Evolutionary conservation across 2,113 vertebrate genomes (phyloP).

Genomic region (Otolemur garnettii): DNA sequence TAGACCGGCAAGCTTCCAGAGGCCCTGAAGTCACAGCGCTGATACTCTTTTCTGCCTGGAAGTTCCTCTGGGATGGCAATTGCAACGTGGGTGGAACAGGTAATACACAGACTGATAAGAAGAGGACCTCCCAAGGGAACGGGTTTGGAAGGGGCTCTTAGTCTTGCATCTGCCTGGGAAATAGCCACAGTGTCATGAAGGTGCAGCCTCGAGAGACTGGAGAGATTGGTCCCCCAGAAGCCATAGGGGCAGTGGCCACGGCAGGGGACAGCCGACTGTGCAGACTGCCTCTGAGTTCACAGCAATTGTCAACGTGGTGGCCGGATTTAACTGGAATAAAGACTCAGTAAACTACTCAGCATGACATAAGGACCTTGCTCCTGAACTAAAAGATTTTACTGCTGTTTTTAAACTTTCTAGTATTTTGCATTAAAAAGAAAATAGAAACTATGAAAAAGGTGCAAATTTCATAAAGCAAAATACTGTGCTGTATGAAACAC

Average conservation of each 20-base stretch:
- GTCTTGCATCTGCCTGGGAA: neutral
- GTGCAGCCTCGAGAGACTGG: neutral
- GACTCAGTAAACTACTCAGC: neutral
- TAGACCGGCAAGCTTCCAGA: neutral
- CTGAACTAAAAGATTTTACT: neutral
- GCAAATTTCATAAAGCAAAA: constrained; percentile 37
- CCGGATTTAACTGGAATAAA: neutral
- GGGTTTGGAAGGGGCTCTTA: neutral
- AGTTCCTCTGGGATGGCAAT: neutral
- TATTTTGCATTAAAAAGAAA: neutral
- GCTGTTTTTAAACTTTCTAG: constrained; percentile 31
- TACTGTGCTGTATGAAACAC: neutral
- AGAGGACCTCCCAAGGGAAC: neutral
- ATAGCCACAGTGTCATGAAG: neutral
- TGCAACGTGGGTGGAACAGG: neutral
- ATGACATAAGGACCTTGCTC: neutral
- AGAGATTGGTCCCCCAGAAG: neutral
- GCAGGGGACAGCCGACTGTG: rapidly evolving
- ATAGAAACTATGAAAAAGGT: neutral
- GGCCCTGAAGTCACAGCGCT: neutral
- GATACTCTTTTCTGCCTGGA: neutral
- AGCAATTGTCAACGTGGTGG: neutral
- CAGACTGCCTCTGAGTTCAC: neutral
- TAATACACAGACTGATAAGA: neutral
- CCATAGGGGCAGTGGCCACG: no score